Evolutionary conservation across 2,797 vertebrate species (phyloP).

Genomic region (Fistularia tabacaria): DNA sequence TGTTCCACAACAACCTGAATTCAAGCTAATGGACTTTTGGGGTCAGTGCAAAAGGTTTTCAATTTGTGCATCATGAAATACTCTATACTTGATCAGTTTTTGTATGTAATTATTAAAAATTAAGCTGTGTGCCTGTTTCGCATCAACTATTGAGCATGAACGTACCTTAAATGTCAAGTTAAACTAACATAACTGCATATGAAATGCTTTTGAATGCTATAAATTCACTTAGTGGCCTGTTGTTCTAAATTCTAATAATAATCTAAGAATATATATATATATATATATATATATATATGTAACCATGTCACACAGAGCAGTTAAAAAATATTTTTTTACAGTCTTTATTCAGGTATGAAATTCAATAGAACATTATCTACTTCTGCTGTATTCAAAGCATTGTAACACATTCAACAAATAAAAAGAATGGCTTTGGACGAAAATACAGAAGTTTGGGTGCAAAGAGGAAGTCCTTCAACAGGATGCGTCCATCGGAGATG

Average conservation of each 20-base stretch:
- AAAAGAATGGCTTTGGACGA: constrained; percentile 21
- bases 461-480: constrained; percentile 36
- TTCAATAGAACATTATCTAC: constrained; percentile 45
- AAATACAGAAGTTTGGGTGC: constrained; percentile 8
- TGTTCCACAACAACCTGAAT: constrained; percentile 13
- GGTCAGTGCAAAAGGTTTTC: constrained; percentile 25
- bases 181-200: constrained; percentile 51
- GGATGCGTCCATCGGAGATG: constrained; percentile 10
- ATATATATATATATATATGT: too few species aligned
- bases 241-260: constrained; percentile 39
- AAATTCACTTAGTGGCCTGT: constrained; percentile 33
- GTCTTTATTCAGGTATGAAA: constrained; percentile 57
- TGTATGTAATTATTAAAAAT: constrained; percentile 31
- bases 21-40: constrained; percentile 21
- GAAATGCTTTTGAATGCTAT: constrained; percentile 58
- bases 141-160: constrained; percentile 50
- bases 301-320: constrained; percentile 46
- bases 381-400: constrained; percentile 69
- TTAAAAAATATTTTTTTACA: constrained; percentile 39
- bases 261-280: constrained; percentile 53
- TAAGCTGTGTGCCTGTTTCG: constrained; percentile 44
- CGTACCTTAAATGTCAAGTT: constrained; percentile 38
- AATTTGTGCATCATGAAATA: constrained; percentile 32
- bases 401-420: constrained; percentile 44
- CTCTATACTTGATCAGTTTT: constrained; percentile 53